Conservation (phyloP, 2,113 vertebrate genomes). For the Amazona vittata region DNA sequence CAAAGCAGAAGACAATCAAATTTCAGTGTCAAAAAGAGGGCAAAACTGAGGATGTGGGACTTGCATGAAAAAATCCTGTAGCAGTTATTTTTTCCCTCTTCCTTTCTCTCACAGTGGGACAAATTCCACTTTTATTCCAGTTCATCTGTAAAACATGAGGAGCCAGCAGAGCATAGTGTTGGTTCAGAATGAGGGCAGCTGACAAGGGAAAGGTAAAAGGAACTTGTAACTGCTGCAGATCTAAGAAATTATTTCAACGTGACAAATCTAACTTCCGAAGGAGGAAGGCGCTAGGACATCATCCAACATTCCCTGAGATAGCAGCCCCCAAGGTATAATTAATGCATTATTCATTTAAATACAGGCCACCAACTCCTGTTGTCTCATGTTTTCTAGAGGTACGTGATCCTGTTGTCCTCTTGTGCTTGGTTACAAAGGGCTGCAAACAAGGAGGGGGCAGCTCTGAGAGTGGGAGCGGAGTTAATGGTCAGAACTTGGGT, state of each 20-base stretch:
- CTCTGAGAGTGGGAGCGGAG: not conserved
- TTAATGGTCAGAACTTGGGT: not conserved
- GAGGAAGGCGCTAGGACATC: not conserved
- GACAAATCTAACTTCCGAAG: not conserved
- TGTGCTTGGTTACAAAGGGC: not conserved
- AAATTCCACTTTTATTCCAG: conserved; percentile 50
- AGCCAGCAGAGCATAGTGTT: not conserved
- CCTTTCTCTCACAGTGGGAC: conserved; percentile 49
- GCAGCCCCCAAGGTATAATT: not conserved
- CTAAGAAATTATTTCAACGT: not conserved
- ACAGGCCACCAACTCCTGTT: not conserved
- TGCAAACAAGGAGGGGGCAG: not conserved
- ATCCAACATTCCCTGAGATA: not conserved
- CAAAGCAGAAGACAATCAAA: conserved; percentile 17
- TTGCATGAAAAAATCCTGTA: conserved; percentile 41
- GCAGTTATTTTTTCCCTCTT: not conserved
- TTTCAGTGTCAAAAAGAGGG: conserved; percentile 9
- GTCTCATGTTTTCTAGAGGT: not conserved
- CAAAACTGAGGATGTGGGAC: conserved; percentile 23
- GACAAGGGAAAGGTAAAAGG: conserved; percentile 40
- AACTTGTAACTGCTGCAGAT: not conserved
- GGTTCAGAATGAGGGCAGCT: conserved; percentile 43
- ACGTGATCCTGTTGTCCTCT: not conserved
- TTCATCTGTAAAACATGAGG: conserved; percentile 60
- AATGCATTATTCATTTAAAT: not conserved